Evolutionary conservation across 1,140 invertebrate genomes (phyloP).

Genomic region (Drosophila leontia): DNA sequence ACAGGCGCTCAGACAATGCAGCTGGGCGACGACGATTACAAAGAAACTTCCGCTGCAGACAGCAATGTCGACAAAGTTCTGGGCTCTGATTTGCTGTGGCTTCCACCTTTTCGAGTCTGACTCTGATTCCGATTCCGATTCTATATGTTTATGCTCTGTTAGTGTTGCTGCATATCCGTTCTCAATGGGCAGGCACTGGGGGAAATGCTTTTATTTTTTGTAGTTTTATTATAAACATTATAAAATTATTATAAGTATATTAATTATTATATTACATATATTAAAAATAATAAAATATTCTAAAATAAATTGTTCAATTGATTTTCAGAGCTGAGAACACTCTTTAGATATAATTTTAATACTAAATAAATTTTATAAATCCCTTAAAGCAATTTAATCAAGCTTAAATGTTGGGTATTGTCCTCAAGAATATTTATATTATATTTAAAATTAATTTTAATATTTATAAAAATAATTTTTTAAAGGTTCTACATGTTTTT

Average conservation of each 20-base stretch:
- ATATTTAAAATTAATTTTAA: neutral
- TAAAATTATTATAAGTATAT: no score
- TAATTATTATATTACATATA: no score
- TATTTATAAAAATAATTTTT: neutral
- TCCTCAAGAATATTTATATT: neutral
- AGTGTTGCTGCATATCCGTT: conserved; percentile 52
- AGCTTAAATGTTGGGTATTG: neutral
- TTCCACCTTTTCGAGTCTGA: conserved; percentile 15
- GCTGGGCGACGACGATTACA: conserved; percentile 18
- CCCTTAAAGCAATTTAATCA: neutral
- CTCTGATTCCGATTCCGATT: conserved; percentile 6
- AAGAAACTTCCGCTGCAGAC: conserved; percentile 70
- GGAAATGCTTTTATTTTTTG: neutral
- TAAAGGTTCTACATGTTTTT: neutral
- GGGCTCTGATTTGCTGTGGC: conserved; percentile 31
- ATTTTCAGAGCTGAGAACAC: no score
- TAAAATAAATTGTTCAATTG: no score
- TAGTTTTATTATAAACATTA: neutral
- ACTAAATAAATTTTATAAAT: neutral
- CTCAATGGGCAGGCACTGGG: neutral
- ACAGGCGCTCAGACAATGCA: conserved; percentile 53
- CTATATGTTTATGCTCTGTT: conserved; percentile 23
- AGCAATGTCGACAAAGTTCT: conserved; percentile 66
- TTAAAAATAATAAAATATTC: no score
- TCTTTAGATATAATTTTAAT: neutral